Evolutionary conservation across 2,797 vertebrate species (phyloP).

Genomic region (Alca torda): DNA sequence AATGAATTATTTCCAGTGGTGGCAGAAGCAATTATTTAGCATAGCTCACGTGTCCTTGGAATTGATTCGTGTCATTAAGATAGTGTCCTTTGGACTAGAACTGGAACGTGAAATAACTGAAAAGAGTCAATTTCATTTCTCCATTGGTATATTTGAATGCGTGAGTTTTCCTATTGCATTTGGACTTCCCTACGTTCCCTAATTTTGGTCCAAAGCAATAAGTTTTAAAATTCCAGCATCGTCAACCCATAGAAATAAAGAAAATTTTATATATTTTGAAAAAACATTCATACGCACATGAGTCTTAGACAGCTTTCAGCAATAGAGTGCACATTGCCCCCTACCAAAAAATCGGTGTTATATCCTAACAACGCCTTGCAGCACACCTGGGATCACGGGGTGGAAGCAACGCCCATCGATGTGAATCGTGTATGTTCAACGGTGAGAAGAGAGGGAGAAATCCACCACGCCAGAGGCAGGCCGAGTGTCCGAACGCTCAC

Average conservation of each 20-base stretch:
- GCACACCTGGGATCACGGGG: not conserved
- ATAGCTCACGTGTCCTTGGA: not conserved
- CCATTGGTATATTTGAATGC: not conserved
- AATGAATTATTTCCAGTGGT: not conserved
- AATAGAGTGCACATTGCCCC: not conserved
- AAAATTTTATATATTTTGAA: not conserved
- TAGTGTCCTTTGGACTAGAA: not conserved
- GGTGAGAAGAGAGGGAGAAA: not conserved
- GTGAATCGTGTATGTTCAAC: not conserved
- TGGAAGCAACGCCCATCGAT: not conserved
- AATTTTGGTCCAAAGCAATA: not conserved
- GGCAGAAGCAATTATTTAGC: not conserved
- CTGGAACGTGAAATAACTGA: not conserved
- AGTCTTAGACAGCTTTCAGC: not conserved
- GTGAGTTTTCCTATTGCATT: not conserved
- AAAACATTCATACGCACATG: rapidly evolving
- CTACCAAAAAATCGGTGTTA: not conserved
- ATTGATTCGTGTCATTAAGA: not conserved
- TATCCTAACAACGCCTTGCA: not conserved
- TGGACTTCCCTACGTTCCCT: not conserved
- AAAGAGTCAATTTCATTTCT: not conserved
- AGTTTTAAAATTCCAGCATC: not conserved
- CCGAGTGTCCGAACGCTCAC: not conserved
- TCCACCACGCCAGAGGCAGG: not conserved
- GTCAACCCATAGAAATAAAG: not conserved